phyloP scores from a whole-genome alignment of 2,888 invertebrate species.

The Amphiduros pacificus region DNA sequence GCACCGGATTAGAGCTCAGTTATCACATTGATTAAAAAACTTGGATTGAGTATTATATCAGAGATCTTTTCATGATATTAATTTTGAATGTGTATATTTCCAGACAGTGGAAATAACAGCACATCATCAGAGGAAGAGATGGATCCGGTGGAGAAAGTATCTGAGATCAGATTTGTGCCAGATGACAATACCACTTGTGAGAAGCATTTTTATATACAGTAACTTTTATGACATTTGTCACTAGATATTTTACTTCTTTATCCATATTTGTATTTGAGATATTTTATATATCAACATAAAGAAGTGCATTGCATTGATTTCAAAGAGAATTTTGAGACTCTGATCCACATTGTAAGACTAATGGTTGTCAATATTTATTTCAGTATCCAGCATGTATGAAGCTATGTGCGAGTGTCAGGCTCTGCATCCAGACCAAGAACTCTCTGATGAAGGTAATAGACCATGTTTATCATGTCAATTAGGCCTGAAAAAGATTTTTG shows the following conservation, averaged over 20 bases:
- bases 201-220: slow-evolving; percentile 8
- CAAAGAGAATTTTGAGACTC: no score
- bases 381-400: slow-evolving; percentile 72
- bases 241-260: neutral
- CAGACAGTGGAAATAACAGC: no score
- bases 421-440: slow-evolving; percentile 74
- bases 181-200: slow-evolving; percentile 12
- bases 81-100: no score
- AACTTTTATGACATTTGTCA: neutral
- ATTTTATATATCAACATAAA: neutral
- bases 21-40: no score
- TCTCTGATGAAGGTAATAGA: no score
- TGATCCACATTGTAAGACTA: neutral
- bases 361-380: slow-evolving; percentile 25
- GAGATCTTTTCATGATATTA: no score
- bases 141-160: neutral
- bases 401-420: slow-evolving; percentile 78
- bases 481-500: no score
- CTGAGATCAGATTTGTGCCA: slow-evolving; percentile 7
- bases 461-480: no score
- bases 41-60: no score
- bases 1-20: no score
- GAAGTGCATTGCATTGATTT: no score
- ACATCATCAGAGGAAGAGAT: slow-evolving; percentile 4
- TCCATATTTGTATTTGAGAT: neutral